Conservation (phyloP, 2,888 invertebrate species). For the Hermaeophaga mercurialis region DNA sequence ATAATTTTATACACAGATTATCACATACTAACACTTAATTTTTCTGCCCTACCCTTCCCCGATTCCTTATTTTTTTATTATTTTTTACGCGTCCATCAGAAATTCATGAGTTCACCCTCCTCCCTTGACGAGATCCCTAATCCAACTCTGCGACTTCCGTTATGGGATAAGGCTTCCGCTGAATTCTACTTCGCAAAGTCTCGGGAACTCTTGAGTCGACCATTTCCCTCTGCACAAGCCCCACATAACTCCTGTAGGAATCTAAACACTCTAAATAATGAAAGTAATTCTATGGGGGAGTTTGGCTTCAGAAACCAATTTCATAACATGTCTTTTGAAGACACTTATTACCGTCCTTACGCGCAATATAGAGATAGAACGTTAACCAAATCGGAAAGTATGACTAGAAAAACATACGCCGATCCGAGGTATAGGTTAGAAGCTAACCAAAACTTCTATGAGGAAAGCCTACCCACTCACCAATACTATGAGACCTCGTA, state of each 20-base stretch:
- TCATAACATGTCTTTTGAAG: constrained; percentile 49
- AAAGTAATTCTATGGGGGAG: constrained; percentile 29
- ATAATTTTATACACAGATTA: constrained; percentile 5
- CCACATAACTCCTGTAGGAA: constrained; percentile 54
- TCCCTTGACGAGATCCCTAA: constrained; percentile 60
- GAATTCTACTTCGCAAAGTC: constrained; percentile 77
- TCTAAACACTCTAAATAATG: constrained; percentile 42
- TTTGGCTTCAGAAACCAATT: constrained; percentile 46
- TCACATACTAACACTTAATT: constrained; percentile 37
- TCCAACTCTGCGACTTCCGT: constrained; percentile 62
- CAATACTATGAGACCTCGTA: constrained; percentile 50
- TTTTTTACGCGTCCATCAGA: constrained; percentile 38
- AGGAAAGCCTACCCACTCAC: constrained; percentile 34
- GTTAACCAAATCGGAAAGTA: constrained; percentile 57
- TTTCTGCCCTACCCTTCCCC: constrained; percentile 20
- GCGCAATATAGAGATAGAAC: constrained; percentile 52
- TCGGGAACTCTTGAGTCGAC: constrained; percentile 69
- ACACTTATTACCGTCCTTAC: constrained; percentile 42
- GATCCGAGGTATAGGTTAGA: constrained; percentile 42
- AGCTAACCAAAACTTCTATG: constrained; percentile 45
- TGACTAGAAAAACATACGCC: constrained; percentile 55
- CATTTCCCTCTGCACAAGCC: constrained; percentile 53
- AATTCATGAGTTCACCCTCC: constrained; percentile 60
- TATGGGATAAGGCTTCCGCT: constrained; percentile 75
- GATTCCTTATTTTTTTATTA: constrained; percentile 30